phyloP scores from a whole-genome alignment of 2,888 invertebrate genomes.

The Agrotis ipsilon region DNA sequence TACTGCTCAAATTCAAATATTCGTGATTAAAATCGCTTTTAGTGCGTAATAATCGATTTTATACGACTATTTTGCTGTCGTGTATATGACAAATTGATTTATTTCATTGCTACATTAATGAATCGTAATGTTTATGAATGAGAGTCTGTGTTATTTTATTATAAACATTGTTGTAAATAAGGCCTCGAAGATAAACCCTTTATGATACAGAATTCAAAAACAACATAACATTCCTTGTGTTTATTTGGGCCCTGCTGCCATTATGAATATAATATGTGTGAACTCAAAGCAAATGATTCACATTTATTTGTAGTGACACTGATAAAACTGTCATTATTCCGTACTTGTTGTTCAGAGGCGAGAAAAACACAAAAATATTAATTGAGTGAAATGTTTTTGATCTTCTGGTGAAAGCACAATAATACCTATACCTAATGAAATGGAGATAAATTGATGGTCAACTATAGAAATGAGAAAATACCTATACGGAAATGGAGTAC shows the following conservation, averaged over 20 bases:
- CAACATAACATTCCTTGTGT: constrained; percentile 4
- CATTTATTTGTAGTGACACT: constrained; percentile 42
- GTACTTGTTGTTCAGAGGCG: constrained; percentile 19
- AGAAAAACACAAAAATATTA: constrained; percentile 26
- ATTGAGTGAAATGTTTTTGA: constrained; percentile 25
- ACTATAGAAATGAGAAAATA: background rate
- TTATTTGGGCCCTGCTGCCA: constrained; percentile 39
- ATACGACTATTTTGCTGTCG: constrained; percentile 6
- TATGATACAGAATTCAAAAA: constrained; percentile 12
- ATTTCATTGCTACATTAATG: constrained; percentile 29
- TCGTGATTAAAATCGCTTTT: constrained; percentile 22
- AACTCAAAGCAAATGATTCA: constrained; percentile 34
- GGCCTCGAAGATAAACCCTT: constrained; percentile 1
- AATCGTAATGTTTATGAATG: constrained; percentile 39
- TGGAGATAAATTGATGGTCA: background rate
- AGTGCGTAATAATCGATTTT: constrained; percentile 27
- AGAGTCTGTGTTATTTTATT: constrained; percentile 12
- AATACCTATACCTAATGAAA: too few relatives aligned
- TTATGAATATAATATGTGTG: constrained; percentile 2
- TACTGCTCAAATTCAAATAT: constrained; percentile 39
- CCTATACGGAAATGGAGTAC: background rate
- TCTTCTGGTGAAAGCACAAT: constrained; percentile 20
- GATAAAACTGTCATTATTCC: constrained; percentile 37
- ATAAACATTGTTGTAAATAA: constrained; percentile 5
- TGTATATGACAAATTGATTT: constrained; percentile 29